Conservation (phyloP, 1,140 invertebrate species). For the Scaptodrosophila lebanonensis region DNA sequence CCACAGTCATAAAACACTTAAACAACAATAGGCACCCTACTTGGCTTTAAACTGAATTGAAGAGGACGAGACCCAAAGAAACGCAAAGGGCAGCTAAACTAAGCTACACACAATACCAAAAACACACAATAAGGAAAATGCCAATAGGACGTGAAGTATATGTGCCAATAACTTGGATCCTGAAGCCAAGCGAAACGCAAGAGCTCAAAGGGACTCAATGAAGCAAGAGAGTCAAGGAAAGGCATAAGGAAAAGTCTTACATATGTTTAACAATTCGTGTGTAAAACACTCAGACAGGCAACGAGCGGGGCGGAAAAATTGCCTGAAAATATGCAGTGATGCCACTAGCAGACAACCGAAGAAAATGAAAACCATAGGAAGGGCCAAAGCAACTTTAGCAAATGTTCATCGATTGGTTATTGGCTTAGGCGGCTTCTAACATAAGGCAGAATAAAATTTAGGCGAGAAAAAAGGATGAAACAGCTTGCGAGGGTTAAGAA, state of each 20-base stretch:
- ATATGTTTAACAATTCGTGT: slow-evolving; percentile 59
- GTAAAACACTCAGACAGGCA: too few relatives aligned
- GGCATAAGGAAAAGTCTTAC: slow-evolving; percentile 21
- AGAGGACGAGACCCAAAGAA: too few relatives aligned
- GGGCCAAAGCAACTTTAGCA: slow-evolving; percentile 42
- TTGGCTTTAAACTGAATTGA: too few relatives aligned
- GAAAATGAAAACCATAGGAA: not conserved
- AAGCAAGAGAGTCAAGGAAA: slow-evolving; percentile 16
- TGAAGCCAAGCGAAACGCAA: too few relatives aligned
- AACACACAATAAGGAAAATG: too few relatives aligned
- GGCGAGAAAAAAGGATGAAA: slow-evolving; percentile 41
- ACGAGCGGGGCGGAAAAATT: slow-evolving; percentile 25
- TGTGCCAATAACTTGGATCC: slow-evolving; percentile 32
- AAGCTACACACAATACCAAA: too few relatives aligned
- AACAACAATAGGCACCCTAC: too few relatives aligned
- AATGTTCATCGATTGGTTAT: slow-evolving; percentile 51
- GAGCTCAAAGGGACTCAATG: slow-evolving; percentile 31
- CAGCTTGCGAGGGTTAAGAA: too few relatives aligned
- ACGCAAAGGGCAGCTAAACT: too few relatives aligned
- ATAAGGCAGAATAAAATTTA: slow-evolving; percentile 30
- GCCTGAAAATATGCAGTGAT: slow-evolving; percentile 14
- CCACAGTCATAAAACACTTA: too few relatives aligned
- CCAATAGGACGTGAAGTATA: not conserved
- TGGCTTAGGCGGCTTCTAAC: slow-evolving; percentile 59
- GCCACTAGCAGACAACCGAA: slow-evolving; percentile 1